Conservation (phyloP, 2,797 vertebrate species). For the Scleropages formosus region DNA sequence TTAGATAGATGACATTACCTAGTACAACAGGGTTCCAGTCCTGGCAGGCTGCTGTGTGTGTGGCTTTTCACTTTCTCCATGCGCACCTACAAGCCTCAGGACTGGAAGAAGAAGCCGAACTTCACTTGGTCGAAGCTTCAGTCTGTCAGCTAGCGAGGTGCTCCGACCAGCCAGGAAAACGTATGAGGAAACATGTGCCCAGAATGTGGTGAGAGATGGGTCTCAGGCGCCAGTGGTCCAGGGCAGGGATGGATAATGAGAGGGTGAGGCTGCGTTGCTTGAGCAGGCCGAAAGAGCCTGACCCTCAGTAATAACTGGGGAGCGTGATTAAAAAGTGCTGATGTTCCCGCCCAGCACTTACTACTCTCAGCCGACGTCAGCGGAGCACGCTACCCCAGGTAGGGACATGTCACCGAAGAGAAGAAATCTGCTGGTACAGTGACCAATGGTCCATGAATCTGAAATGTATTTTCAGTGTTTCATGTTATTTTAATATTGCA, state of each 20-base stretch:
- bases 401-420: not conserved
- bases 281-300: not conserved
- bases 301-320: slow-evolving; percentile 25
- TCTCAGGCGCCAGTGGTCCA: not conserved
- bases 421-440: not conserved
- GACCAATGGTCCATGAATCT: no score
- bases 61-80: no score
- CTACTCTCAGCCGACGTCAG: slow-evolving; percentile 1
- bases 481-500: no score
- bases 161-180: not conserved
- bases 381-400: not conserved
- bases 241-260: slow-evolving; percentile 8
- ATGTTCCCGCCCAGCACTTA: slow-evolving; percentile 12
- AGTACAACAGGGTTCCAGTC: no score
- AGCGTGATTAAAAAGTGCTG: slow-evolving; percentile 18
- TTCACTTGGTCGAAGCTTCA: no score
- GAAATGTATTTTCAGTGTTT: no score
- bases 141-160: no score
- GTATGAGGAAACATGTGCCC: no score
- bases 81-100: no score
- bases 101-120: no score
- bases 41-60: no score
- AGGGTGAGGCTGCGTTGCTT: slow-evolving; percentile 6
- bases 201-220: not conserved
- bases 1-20: not conserved